Conservation (phyloP, 2,797 vertebrate species). For the Xerus rutilus region DNA sequence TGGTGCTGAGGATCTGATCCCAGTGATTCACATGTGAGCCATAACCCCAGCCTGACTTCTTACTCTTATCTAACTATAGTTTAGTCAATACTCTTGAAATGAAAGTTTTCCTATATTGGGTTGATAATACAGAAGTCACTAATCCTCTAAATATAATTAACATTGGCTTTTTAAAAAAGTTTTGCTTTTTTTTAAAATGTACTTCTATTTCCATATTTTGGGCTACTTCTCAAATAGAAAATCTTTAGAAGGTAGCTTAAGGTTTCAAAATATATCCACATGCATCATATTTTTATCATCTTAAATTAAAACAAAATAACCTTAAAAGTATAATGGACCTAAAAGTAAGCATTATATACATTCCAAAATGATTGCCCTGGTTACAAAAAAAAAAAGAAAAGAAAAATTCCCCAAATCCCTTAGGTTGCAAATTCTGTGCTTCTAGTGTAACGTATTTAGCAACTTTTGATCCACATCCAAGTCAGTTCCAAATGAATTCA, state of each 20-base stretch:
- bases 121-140: not conserved
- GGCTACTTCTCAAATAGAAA: not conserved
- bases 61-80: not conserved
- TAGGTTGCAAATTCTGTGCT: not conserved
- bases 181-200: not conserved
- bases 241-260: not conserved
- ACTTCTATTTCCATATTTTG: not conserved
- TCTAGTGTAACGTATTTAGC: not conserved
- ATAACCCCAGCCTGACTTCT: not conserved
- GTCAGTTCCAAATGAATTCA: conserved; percentile 17
- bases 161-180: not conserved
- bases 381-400: not conserved
- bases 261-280: not conserved
- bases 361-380: not conserved
- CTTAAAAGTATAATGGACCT: conserved; percentile 3
- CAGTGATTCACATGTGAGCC: too few relatives aligned
- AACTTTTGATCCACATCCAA: not conserved
- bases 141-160: not conserved
- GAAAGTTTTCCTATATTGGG: not conserved
- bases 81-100: not conserved
- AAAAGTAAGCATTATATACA: conserved; percentile 20
- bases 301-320: conserved; percentile 32
- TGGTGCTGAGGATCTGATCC: too few relatives aligned
- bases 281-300: not conserved
- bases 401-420: not conserved